Conservation (phyloP, 2,797 vertebrate genomes). For the Halcyon leucocephala region DNA sequence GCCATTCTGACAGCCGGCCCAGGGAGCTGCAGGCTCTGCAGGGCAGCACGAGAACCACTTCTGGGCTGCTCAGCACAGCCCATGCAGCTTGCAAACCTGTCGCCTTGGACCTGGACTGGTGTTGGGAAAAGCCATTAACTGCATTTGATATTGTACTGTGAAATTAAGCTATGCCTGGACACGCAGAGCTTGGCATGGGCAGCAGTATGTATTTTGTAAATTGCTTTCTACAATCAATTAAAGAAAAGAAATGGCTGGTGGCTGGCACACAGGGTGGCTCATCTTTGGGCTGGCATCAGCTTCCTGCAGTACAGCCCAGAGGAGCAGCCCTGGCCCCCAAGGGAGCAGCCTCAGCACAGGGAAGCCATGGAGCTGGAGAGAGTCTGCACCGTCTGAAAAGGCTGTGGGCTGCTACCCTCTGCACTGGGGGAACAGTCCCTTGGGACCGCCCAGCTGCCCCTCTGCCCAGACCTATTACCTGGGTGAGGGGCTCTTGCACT, state of each 20-base stretch:
- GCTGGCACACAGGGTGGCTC: background rate
- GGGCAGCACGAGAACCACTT: background rate
- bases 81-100: background rate
- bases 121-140: conserved; percentile 15
- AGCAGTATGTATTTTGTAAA: conserved; percentile 10
- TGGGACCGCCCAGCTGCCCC: background rate
- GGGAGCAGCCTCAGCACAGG: background rate
- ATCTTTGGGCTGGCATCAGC: background rate
- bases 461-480: background rate
- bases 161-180: conserved; percentile 40
- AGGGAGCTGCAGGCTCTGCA: background rate
- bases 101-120: background rate
- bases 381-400: accelerated
- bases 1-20: background rate
- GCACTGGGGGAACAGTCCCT: accelerated
- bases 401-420: background rate
- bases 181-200: conserved; percentile 8
- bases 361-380: background rate
- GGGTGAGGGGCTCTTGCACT: background rate
- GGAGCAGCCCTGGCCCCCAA: background rate
- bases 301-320: background rate
- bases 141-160: conserved; percentile 23
- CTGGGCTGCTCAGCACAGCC: background rate
- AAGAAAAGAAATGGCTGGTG: background rate
- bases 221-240: conserved; percentile 48